A percentile compares a stretch with the other conserved stretches of the same genome.
phyloP scores from a whole-genome alignment of 2,113 vertebrate species.

The Gila orcuttii region DNA sequence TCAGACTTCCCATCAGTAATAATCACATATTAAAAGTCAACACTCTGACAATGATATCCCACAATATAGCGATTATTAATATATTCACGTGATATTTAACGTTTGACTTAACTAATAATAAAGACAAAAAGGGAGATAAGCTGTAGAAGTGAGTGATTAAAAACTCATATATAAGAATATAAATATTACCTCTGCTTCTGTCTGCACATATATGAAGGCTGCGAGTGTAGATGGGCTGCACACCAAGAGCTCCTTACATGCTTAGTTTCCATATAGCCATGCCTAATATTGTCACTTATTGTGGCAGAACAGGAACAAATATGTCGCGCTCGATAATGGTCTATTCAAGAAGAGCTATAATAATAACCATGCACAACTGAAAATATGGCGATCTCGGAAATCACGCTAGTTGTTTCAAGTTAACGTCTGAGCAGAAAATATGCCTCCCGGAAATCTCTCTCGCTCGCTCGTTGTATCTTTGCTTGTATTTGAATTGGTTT shows the following conservation, averaged over 20 bases:
- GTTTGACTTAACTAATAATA: background rate
- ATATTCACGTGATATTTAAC: background rate
- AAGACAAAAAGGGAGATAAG: background rate
- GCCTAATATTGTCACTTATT: background rate
- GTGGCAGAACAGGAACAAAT: background rate
- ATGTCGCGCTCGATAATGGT: background rate
- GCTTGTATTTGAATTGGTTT: background rate
- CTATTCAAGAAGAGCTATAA: background rate
- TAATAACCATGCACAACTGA: background rate
- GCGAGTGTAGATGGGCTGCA: background rate
- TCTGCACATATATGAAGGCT: background rate
- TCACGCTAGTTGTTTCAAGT: background rate
- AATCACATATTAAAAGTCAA: background rate
- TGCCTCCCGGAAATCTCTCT: conserved; percentile 39
- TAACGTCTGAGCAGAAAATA: background rate
- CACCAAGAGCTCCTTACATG: conserved; percentile 26
- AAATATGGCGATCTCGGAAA: background rate
- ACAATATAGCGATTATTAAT: background rate
- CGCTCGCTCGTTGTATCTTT: background rate
- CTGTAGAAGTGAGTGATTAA: background rate
- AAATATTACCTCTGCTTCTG: conserved; percentile 5
- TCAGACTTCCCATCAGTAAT: background rate
- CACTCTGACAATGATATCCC: background rate
- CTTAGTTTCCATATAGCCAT: conserved; percentile 3
- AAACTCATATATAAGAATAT: background rate